Evolutionary conservation across 2,888 invertebrate genomes (phyloP), one percentile per base, ranked within the genome.

Genomic region (Uloborus plumipes): DNA sequence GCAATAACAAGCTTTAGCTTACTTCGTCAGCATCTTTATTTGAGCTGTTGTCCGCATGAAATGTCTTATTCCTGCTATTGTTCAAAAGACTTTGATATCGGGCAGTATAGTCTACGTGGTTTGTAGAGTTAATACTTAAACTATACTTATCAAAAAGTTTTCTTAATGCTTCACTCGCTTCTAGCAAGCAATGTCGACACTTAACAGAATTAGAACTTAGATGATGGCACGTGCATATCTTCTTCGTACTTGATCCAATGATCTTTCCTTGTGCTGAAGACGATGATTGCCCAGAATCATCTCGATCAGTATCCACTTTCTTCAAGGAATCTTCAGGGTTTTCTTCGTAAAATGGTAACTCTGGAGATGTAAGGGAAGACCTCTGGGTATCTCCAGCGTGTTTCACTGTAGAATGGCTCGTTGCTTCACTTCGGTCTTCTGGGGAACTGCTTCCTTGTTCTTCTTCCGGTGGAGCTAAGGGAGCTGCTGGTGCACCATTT

Each of bases 131-230:
- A 31, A 73, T 81, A 26, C 75, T 75, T 51, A 82, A 67, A 62
- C 83, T 77, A 20, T 83, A 83, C 49, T 77, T 77, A 50, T 77
- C 75, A 59, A 83, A 83, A n/a, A 83, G 67, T 47, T 83, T 66
- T 39, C 83, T 26, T 22, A 83, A 39, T n/a, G 83, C 77, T 62
- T 77, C 83, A 73, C 83, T 83, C 4, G 83, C 75, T 72, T 77
- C 83, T 39, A 83, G 49, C 14, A 83, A 64, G 49, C 83, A 83
- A 22, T 77, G 83, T 6, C 77, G 67, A 47, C 83, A 83, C 20
- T 82, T 77, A 9, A 77, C 77, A 50, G 72, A 59, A 26, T 62
- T 81, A 7, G 80, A 79, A 39, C 59, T 75, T 20, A 76, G 47
- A 7, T 82, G 82, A 62, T 76, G 64, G 39, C 82, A 82, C 7